Base-by-base conservation (phyloP, 53 echinoderm and acorn worm genomes). In the Pentamera pediparva region DNA sequence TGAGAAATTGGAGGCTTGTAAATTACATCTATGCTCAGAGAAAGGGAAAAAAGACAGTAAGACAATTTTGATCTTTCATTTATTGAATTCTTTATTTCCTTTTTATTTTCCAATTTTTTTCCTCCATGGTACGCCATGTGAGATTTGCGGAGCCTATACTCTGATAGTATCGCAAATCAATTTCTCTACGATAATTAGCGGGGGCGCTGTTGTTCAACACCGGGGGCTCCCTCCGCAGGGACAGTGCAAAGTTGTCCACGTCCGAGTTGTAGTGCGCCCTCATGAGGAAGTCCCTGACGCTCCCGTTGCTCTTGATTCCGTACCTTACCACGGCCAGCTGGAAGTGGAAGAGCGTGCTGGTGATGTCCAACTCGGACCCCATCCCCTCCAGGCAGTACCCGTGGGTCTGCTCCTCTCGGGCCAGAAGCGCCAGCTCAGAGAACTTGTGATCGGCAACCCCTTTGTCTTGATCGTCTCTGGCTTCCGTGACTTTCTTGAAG, bases 291-390 rank as follows among this genome's bases (percentile, higher is more conserved):
- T 79, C 70, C 62, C 80, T 67, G 32, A 87, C 80, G 1, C 24
- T 27, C 7, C 32, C 19, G 28, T 83, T 83, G 4, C 41, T 41
- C 15, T 33, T 25, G 25, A 61, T 32, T 38, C 72, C 62, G 65
- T 87, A 95, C 57, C 86, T 84, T 4, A 91, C 78, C 4, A 82
- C 95, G 25, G 82, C 57, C 12, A 82, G 80, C 54, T 95, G 95
- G 40, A 80, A 79, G 19, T 59, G 56, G 51, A 95, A 90, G 6
- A 95, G 54, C 0, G 77, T 82, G 22, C 85, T 76, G 4, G 77
- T 86, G 3, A 93, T 30, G 24, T 72, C 70, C 40, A 69, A 78
- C 50, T 86, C 89, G 4, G 84, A 73, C 8, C 32, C 30, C 62
- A 71, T 86, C 25, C 27, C 47, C 5, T 37, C 61, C 37, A 79